Evolutionary conservation across 2,113 vertebrate species (phyloP).

Genomic region (Syngnathus scovelli): DNA sequence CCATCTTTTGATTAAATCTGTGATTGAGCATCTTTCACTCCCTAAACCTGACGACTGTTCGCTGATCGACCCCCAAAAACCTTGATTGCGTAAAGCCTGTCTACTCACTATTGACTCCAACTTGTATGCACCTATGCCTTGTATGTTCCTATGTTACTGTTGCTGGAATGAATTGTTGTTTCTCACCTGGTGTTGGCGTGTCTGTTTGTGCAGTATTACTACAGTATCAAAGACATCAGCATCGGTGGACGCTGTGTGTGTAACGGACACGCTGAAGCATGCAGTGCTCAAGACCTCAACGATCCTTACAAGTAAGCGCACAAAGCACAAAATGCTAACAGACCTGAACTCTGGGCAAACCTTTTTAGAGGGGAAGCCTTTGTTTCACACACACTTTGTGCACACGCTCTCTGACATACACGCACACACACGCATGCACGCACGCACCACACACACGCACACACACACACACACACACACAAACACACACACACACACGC

Average conservation of each 20-base stretch:
- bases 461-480: no score
- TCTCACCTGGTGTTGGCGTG: not conserved
- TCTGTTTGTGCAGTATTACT: slow-evolving; percentile 80
- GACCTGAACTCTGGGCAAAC: not conserved
- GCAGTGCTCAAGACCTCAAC: slow-evolving; percentile 80
- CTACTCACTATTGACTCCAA: not conserved
- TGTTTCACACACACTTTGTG: not conserved
- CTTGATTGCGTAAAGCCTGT: not conserved
- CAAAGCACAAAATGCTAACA: not conserved
- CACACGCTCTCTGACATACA: no score
- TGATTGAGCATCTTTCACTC: no score
- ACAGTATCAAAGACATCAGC: slow-evolving; percentile 98
- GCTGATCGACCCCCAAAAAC: no score
- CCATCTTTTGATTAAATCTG: no score
- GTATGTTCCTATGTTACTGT: not conserved
- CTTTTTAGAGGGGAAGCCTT: not conserved
- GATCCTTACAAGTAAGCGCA: slow-evolving; percentile 86
- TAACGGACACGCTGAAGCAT: slow-evolving; percentile 91
- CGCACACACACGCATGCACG: no score
- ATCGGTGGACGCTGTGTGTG: slow-evolving; percentile 95
- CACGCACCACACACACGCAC: no score
- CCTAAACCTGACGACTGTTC: no score
- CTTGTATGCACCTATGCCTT: not conserved
- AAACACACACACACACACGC: no score
- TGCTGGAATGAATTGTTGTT: not conserved